These are phyloP conservation scores for Idaea aversata DNA, from an alignment of 2,888 invertebrate genomes.

Conservation along the genomic window DNA sequence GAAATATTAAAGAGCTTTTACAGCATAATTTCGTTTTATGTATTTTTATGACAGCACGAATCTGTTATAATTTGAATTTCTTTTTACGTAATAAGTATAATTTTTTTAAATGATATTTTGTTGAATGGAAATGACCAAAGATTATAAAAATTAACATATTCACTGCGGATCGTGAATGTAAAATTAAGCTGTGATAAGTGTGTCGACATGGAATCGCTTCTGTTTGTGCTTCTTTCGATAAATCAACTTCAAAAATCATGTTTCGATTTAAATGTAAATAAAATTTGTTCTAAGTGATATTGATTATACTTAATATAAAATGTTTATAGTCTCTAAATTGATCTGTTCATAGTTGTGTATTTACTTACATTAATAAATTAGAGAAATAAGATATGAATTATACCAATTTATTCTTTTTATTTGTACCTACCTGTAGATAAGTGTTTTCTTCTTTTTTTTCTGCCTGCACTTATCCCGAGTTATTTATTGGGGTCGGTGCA, in stretches of 20 bases:
- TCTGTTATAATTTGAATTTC: too few relatives aligned
- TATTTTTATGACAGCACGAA: too few relatives aligned
- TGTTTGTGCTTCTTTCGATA: slow-evolving; percentile 21
- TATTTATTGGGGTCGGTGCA: not conserved
- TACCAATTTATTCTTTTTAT: slow-evolving; percentile 19
- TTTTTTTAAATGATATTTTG: not conserved
- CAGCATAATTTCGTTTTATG: not conserved
- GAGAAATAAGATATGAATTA: slow-evolving; percentile 26
- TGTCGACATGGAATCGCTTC: slow-evolving; percentile 32
- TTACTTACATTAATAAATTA: slow-evolving; percentile 43
- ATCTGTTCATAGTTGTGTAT: slow-evolving; percentile 60
- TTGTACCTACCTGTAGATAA: not conserved
- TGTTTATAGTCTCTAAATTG: slow-evolving; percentile 29
- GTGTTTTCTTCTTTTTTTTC: too few relatives aligned
- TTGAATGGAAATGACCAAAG: slow-evolving; percentile 48
- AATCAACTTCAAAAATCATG: slow-evolving; percentile 23
- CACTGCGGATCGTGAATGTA: slow-evolving; percentile 50
- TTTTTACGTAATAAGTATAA: not conserved
- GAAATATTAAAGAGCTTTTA: not conserved
- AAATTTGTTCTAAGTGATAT: slow-evolving; percentile 16
- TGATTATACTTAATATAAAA: slow-evolving; percentile 10
- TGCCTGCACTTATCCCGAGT: not conserved
- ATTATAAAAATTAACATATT: slow-evolving; percentile 24
- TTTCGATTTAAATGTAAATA: slow-evolving; percentile 45
- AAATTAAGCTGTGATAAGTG: slow-evolving; percentile 74